Conservation (phyloP, 2,113 vertebrate species). For the Callionymus lyra region DNA sequence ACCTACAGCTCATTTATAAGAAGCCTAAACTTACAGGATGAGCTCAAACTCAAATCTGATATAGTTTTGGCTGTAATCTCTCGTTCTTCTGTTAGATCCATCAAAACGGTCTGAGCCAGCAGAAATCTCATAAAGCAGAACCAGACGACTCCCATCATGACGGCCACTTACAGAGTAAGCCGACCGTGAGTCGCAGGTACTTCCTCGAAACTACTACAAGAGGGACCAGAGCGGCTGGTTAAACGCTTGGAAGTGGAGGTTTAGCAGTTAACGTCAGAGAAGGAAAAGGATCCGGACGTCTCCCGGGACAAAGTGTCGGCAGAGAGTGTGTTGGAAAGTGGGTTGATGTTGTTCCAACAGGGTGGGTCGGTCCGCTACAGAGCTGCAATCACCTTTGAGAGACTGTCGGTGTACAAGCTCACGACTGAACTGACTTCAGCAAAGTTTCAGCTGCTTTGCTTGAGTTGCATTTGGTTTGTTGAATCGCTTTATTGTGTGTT, state of each 20-base stretch:
- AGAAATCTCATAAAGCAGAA: conserved; percentile 21
- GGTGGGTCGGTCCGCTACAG: conserved; percentile 51
- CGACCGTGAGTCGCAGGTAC: conserved; percentile 22
- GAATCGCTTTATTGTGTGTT: conserved; percentile 3
- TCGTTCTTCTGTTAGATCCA: too few relatives aligned
- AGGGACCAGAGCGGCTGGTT: conserved; percentile 20
- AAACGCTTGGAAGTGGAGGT: conserved; percentile 29
- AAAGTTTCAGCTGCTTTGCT: too few relatives aligned
- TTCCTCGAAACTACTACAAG: conserved; percentile 19
- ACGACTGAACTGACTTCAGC: too few relatives aligned
- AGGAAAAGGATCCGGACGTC: too few relatives aligned
- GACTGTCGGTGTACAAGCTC: conserved; percentile 3
- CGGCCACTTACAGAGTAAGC: conserved; percentile 17
- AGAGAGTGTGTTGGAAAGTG: conserved; percentile 23
- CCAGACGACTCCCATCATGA: conserved; percentile 27
- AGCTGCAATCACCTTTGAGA: conserved; percentile 8
- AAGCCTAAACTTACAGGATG: too few relatives aligned
- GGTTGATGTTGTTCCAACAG: conserved; percentile 49
- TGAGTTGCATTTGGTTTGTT: conserved; percentile 10
- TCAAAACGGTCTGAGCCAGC: background rate
- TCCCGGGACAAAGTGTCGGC: too few relatives aligned
- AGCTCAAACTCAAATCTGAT: too few relatives aligned
- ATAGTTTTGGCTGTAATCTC: too few relatives aligned
- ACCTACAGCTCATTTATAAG: too few relatives aligned
- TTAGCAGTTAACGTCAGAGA: conserved; percentile 14